A percentile compares a stretch with the other conserved stretches of the same genome.
Evolutionary conservation across 2,888 invertebrate genomes (phyloP).

Genomic region (Lithophane ornitopus): DNA sequence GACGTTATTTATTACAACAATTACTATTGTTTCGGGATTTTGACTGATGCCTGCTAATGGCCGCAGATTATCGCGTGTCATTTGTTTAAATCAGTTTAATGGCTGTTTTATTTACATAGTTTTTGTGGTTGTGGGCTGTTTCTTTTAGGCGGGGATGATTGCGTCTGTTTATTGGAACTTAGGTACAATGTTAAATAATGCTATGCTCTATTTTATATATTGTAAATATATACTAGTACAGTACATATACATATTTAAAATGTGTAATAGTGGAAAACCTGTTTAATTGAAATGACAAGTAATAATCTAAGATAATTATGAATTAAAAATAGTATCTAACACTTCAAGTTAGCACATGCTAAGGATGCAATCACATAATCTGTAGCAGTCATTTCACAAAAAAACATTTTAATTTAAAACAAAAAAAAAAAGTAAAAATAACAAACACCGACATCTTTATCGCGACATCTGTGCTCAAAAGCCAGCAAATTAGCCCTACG

Average conservation of each 20-base stretch:
- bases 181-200: too few species aligned
- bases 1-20: constrained; percentile 81
- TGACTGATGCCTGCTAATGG: constrained; percentile 84
- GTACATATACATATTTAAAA: too few species aligned
- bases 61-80: constrained; percentile 77
- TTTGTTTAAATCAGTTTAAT: constrained; percentile 75
- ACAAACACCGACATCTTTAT: constrained; percentile 77
- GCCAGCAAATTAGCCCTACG: constrained; percentile 84
- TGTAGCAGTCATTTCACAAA: background rate
- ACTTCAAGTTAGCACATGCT: too few species aligned
- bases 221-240: too few species aligned
- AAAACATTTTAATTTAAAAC: constrained; percentile 26
- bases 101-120: constrained; percentile 62
- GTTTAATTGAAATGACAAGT: too few species aligned
- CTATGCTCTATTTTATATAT: too few species aligned
- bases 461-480: constrained; percentile 84
- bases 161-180: constrained; percentile 8
- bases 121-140: constrained; percentile 60
- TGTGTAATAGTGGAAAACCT: too few species aligned
- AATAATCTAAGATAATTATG: too few species aligned
- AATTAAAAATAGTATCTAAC: too few species aligned
- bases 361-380: too few species aligned
- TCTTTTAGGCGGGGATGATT: constrained; percentile 37
- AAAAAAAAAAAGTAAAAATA: constrained; percentile 25
- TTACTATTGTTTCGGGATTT: constrained; percentile 84